A percentile compares a stretch with the other conserved stretches of the same genome.
These are phyloP conservation scores for Pentalonia nigronervosa DNA, from an alignment of 1,140 invertebrate species.

Conservation along the genomic window DNA sequence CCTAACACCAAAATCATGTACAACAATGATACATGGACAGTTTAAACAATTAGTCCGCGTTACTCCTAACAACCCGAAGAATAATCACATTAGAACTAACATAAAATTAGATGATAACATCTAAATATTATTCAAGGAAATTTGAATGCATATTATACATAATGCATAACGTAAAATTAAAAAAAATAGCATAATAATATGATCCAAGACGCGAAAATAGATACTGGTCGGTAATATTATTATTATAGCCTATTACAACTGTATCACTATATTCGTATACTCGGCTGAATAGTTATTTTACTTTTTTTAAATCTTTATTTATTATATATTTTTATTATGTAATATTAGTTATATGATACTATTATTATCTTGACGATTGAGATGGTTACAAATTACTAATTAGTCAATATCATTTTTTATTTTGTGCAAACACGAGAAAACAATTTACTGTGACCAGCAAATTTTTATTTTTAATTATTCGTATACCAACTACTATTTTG, in stretches of 20 bases:
- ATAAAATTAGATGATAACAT: background rate
- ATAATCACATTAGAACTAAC: background rate
- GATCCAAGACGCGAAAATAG: background rate
- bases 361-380: background rate
- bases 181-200: background rate
- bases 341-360: background rate
- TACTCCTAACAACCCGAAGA: constrained; percentile 26
- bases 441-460: background rate
- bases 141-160: background rate
- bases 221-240: background rate
- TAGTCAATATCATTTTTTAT: background rate
- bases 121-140: background rate
- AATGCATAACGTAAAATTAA: background rate
- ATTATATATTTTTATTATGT: background rate
- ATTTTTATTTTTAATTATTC: background rate
- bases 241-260: background rate
- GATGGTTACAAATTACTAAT: background rate
- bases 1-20: constrained; percentile 67
- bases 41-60: constrained; percentile 72
- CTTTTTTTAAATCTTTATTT: background rate
- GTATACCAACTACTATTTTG: background rate
- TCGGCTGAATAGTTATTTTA: constrained; percentile 9
- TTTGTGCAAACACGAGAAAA: background rate
- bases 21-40: constrained; percentile 74
- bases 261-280: background rate